Percentiles rank a stretch among this genome's conserved stretches.
Evolutionary conservation across 1,140 invertebrate species (phyloP).

Genomic region (Magallana angulata): DNA sequence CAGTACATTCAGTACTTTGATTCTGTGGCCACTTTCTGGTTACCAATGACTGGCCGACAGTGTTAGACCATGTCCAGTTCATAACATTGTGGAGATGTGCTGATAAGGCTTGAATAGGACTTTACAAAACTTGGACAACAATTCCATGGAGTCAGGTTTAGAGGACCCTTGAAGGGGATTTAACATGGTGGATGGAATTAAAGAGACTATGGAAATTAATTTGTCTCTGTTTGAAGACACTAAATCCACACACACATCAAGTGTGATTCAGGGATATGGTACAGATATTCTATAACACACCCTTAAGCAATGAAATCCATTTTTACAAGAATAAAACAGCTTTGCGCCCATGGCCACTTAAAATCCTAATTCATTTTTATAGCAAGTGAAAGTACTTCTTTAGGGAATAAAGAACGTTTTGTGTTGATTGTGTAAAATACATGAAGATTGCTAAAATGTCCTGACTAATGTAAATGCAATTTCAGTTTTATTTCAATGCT

Average conservation of each 20-base stretch:
- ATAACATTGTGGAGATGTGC: neutral
- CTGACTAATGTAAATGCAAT: neutral
- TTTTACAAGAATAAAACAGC: neutral
- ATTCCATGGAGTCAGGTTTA: neutral
- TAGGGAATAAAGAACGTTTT: no score
- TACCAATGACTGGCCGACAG: neutral
- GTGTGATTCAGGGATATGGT: neutral
- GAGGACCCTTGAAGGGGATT: constrained; percentile 17
- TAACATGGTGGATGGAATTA: constrained; percentile 18
- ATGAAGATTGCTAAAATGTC: no score
- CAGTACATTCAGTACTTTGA: no score
- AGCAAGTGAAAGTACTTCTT: neutral
- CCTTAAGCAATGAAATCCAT: neutral
- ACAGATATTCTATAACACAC: neutral
- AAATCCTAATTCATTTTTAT: neutral
- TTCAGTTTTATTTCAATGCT: neutral
- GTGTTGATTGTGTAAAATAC: neutral
- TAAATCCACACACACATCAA: neutral
- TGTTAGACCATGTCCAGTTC: neutral
- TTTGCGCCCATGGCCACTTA: neutral
- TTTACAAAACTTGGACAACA: constrained; percentile 13
- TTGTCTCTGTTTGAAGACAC: neutral
- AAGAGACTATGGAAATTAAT: neutral
- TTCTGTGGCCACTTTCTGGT: no score
- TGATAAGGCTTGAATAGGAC: neutral